Conservation (phyloP, 2,888 invertebrate genomes). For the Uropetala carovei region DNA sequence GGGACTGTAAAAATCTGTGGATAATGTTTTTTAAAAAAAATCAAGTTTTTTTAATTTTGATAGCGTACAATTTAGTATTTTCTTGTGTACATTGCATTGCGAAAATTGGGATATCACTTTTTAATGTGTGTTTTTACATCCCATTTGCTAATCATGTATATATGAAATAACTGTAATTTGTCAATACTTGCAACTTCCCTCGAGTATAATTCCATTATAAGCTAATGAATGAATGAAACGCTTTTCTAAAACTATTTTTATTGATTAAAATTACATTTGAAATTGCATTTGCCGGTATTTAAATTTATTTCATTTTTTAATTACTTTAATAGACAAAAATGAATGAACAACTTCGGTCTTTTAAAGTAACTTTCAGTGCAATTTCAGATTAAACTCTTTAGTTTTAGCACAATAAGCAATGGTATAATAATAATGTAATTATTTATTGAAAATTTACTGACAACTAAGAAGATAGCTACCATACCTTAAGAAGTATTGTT, state of each 20-base stretch:
- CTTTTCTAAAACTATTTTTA: slow-evolving; percentile 42
- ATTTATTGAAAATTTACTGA: no score
- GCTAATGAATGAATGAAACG: not conserved
- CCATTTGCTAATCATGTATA: not conserved
- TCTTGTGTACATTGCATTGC: slow-evolving; percentile 10
- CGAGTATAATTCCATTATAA: not conserved
- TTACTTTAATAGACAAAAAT: not conserved
- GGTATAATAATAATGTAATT: no score
- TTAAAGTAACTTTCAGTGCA: not conserved
- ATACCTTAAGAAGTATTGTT: no score
- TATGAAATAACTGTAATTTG: not conserved
- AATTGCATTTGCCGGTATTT: not conserved
- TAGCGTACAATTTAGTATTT: not conserved
- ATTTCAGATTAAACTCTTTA: not conserved
- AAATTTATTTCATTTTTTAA: slow-evolving; percentile 32
- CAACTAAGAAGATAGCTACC: no score
- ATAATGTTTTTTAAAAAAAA: not conserved
- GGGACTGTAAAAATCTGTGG: not conserved
- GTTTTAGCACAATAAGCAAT: no score
- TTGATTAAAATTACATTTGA: slow-evolving; percentile 45
- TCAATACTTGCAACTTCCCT: not conserved
- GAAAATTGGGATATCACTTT: not conserved
- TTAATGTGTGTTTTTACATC: not conserved
- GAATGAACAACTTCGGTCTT: not conserved
- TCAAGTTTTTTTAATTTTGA: not conserved